Conservation (phyloP, 2,888 invertebrate species). For the Trachelus tabidus region DNA sequence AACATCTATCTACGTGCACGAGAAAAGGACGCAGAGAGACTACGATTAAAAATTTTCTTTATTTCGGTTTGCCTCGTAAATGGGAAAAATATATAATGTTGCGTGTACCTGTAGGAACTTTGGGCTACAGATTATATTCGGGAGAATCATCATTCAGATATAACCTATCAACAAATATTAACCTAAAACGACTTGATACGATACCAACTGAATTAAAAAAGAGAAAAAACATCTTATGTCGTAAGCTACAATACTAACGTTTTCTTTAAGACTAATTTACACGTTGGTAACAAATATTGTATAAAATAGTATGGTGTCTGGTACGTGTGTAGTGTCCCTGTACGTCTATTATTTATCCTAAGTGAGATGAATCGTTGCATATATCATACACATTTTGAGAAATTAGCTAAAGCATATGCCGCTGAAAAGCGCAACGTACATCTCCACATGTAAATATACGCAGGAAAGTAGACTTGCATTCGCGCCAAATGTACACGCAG, state of each 20-base stretch:
- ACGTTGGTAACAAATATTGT: constrained; percentile 64
- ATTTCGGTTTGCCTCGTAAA: constrained; percentile 61
- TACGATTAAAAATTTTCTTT: constrained; percentile 56
- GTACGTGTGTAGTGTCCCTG: constrained; percentile 28
- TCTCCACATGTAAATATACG: not conserved
- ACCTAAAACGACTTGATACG: constrained; percentile 25
- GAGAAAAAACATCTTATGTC: constrained; percentile 36
- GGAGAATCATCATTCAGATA: constrained; percentile 44
- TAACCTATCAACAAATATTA: constrained; percentile 38
- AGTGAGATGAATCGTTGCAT: not conserved
- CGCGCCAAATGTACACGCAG: not conserved
- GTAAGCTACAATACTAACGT: constrained; percentile 47
- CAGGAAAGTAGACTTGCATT: not conserved
- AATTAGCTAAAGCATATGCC: not conserved
- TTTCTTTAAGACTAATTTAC: constrained; percentile 49
- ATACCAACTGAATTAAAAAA: constrained; percentile 38
- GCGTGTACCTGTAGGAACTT: constrained; percentile 63
- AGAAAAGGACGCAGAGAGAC: not conserved
- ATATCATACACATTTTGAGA: not conserved
- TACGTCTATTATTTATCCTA: constrained; percentile 2
- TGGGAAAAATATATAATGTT: constrained; percentile 61
- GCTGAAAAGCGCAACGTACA: not conserved
- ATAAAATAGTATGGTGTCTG: constrained; percentile 56
- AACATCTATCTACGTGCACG: not conserved
- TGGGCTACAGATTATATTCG: constrained; percentile 59